phyloP scores from a whole-genome alignment of 1,140 invertebrate species.

The Aleiodes sp. region DNA sequence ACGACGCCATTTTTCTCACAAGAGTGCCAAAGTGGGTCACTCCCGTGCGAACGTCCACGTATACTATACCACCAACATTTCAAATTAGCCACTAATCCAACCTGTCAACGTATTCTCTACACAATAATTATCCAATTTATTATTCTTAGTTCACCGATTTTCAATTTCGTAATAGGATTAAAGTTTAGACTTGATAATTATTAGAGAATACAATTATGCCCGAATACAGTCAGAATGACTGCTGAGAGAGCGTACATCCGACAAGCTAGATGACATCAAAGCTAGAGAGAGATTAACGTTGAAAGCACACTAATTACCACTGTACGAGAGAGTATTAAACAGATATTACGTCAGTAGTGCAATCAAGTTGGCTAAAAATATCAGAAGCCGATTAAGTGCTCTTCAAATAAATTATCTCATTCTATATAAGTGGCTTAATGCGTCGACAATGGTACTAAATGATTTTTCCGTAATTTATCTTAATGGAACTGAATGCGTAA shows the following conservation, averaged over 20 bases:
- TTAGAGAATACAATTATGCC: not conserved
- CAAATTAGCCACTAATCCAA: not conserved
- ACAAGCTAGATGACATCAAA: constrained; percentile 47
- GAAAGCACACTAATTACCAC: constrained; percentile 56
- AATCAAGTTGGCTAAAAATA: not conserved
- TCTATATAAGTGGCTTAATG: too few species aligned
- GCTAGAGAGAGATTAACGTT: constrained; percentile 50
- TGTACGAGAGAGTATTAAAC: constrained; percentile 40
- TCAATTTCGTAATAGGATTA: not conserved
- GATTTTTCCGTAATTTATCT: too few species aligned
- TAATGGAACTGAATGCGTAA: too few species aligned
- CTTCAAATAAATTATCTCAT: not conserved
- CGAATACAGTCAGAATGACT: not conserved
- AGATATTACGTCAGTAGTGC: not conserved
- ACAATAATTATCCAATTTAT: too few species aligned
- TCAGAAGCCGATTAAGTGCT: not conserved
- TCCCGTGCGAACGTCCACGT: too few species aligned
- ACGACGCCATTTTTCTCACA: too few species aligned
- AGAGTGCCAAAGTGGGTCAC: too few species aligned
- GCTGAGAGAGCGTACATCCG: too few species aligned
- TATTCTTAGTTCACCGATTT: not conserved
- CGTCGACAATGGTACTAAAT: too few species aligned
- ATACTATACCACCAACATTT: too few species aligned
- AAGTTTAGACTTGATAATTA: not conserved
- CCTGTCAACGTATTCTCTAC: not conserved